Percentiles rank a stretch among this genome's conserved stretches.
phyloP scores from a whole-genome alignment of 2,888 invertebrate species.

The Chelonus formosanus region DNA sequence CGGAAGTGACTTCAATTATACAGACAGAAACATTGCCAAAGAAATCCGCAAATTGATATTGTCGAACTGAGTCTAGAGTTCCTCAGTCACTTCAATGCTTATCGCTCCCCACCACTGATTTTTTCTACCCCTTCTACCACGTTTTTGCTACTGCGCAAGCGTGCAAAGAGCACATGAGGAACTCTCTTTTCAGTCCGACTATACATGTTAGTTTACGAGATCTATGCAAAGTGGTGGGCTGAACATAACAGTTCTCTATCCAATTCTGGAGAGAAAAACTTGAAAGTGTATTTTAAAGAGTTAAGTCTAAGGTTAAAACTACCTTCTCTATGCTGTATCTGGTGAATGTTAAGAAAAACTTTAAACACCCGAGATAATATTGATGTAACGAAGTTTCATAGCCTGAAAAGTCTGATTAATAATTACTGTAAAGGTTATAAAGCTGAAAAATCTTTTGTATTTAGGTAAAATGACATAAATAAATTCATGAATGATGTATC shows the following conservation, averaged over 20 bases:
- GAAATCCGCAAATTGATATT: constrained; percentile 30
- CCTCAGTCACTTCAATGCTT: too few relatives aligned
- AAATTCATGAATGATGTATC: constrained; percentile 37
- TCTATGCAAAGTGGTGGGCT: constrained; percentile 23
- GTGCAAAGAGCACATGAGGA: too few relatives aligned
- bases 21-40: constrained; percentile 27
- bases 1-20: constrained; percentile 26
- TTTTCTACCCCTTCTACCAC: too few relatives aligned
- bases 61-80: too few relatives aligned
- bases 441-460: constrained; percentile 38
- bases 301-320: constrained; percentile 26
- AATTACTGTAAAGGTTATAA: constrained; percentile 37
- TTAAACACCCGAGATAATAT: constrained; percentile 37
- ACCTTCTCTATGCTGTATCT: constrained; percentile 30
- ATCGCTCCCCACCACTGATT: too few relatives aligned
- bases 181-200: too few relatives aligned
- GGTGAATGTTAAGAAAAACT: constrained; percentile 35
- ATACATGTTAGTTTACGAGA: constrained; percentile 20
- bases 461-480: constrained; percentile 38
- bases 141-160: too few relatives aligned
- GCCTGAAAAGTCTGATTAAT: constrained; percentile 39
- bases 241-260: constrained; percentile 30
- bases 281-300: constrained; percentile 22
- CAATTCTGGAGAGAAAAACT: constrained; percentile 24
- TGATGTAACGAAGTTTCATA: constrained; percentile 38